Percentiles rank a stretch among this genome's conserved stretches.
Evolutionary conservation across 2,113 vertebrate genomes (phyloP).

Genomic region (Monopterus albus): DNA sequence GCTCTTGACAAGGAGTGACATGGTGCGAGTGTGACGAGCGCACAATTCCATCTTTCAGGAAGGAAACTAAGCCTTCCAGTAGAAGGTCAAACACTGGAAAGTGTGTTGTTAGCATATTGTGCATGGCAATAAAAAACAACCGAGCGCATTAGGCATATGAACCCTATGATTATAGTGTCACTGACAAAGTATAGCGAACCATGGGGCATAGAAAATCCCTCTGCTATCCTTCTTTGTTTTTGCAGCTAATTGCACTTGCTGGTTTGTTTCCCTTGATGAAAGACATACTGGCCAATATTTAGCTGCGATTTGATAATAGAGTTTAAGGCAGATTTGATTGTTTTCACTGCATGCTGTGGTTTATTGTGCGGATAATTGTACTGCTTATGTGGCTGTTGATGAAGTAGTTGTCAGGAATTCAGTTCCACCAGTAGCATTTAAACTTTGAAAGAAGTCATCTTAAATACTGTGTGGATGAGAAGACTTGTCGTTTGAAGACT

Average conservation of each 20-base stretch:
- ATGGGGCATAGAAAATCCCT: slow-evolving; percentile 29
- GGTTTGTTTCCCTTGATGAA: slow-evolving; percentile 30
- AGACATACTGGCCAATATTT: background rate
- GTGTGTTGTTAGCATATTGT: slow-evolving; percentile 69
- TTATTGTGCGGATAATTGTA: background rate
- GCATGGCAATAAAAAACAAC: slow-evolving; percentile 23
- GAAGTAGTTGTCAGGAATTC: background rate
- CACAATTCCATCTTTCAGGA: slow-evolving; percentile 62
- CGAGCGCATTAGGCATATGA: slow-evolving; percentile 41
- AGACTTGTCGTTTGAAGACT: background rate
- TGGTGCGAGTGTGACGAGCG: slow-evolving; percentile 56
- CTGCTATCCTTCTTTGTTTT: slow-evolving; percentile 11
- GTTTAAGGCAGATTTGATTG: background rate
- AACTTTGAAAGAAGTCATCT: background rate
- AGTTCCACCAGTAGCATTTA: background rate
- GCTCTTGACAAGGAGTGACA: slow-evolving; percentile 57
- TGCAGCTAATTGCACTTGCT: slow-evolving; percentile 29
- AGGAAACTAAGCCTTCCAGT: slow-evolving; percentile 54
- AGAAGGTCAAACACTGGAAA: slow-evolving; percentile 67
- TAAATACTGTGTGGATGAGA: background rate
- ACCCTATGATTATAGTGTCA: slow-evolving; percentile 58
- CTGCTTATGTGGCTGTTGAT: background rate
- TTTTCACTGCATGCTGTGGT: background rate
- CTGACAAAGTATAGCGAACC: slow-evolving; percentile 41
- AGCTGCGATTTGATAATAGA: slow-evolving; percentile 10